Evolutionary conservation across 2,888 invertebrate species (phyloP), one percentile per base, ranked within the genome.

Genomic region (Notocelia uddmanniana): DNA sequence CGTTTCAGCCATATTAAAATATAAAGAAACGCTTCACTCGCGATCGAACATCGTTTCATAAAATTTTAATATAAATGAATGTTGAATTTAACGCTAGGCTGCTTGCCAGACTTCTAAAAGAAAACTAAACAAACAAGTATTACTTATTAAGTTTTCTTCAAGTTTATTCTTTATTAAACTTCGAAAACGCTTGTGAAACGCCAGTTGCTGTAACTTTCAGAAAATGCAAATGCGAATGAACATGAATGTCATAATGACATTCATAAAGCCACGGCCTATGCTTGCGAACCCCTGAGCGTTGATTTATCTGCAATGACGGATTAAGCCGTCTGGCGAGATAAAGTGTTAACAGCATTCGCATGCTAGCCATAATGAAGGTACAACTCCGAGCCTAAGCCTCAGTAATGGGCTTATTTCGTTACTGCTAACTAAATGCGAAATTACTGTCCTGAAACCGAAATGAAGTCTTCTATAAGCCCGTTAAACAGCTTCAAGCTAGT

Each of bases 341-440:
- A 45, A 45, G 13, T n/a, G n/a, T n/a, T 45, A n/a, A n/a, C 45
- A 37, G 13, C 37, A 45, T 45, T 45, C 13, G 37, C 37, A 37
- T n/a, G n/a, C 45, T n/a, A 2, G n/a, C n/a, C 52, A 13, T 54
- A 54, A 54, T 54, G 13, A 21, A 54, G 21, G 23, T 23, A 41
- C 15, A 15, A 41, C 41, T 59, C 19, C 10, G 31, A 15, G 41
- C 21, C 13, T 37, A 34, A 59, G 26, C 31, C n/a, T 1, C 59
- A 10, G 37, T 59, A 50, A 59, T 59, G 21, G 50, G 23, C 50
- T 41, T 45, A 69, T 62, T 55, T 62, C 31, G 34, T 59, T 59
- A 37, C 23, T 48, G 45, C 6, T 13, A 48, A 58, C 18, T 55
- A 48, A 55, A 66, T 58, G 57, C 58, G 23, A n/a, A 13, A 63